Percentiles rank a stretch among this genome's conserved stretches.
These are phyloP conservation scores for Diabrotica undecimpunctata DNA, from an alignment of 1,140 invertebrate genomes.

Conservation along the genomic window DNA sequence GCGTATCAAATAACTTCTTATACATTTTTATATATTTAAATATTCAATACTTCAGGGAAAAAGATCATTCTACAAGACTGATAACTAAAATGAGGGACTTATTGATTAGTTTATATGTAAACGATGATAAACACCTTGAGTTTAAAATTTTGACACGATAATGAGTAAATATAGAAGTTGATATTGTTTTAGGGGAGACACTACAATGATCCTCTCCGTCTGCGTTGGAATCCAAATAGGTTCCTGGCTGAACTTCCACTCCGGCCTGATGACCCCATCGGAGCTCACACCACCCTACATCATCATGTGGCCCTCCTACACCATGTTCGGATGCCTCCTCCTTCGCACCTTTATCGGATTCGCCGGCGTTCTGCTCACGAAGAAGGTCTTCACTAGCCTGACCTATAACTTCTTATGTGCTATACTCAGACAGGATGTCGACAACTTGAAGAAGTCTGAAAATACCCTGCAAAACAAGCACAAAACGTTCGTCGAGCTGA, in stretches of 20 bases:
- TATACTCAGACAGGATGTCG: constrained; percentile 62
- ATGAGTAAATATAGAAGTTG: too few relatives aligned
- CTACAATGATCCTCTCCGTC: constrained; percentile 77
- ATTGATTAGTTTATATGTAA: too few relatives aligned
- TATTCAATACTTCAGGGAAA: too few relatives aligned
- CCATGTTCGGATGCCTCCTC: constrained; percentile 62
- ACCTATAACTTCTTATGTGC: constrained; percentile 67
- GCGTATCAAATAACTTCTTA: too few relatives aligned
- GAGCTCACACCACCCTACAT: constrained; percentile 61
- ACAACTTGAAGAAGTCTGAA: constrained; percentile 58
- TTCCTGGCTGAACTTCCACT: constrained; percentile 80
- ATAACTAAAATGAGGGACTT: too few relatives aligned
- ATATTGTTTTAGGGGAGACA: constrained; percentile 69
- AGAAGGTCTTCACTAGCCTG: constrained; percentile 64
- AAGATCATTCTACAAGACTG: too few relatives aligned
- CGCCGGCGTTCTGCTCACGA: constrained; percentile 63
- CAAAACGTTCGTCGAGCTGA: constrained; percentile 72
- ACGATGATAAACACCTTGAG: too few relatives aligned
- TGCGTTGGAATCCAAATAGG: constrained; percentile 74
- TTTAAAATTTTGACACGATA: too few relatives aligned
- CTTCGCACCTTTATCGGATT: constrained; percentile 73
- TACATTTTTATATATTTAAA: too few relatives aligned
- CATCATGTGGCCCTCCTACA: constrained; percentile 73
- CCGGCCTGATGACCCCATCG: constrained; percentile 62
- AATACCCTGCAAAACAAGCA: constrained; percentile 62